A percentile compares a stretch with the other conserved stretches of the same genome.
These are phyloP conservation scores for Pyrocephalus nanus DNA, from an alignment of 2,797 vertebrate genomes.

Conservation along the genomic window DNA sequence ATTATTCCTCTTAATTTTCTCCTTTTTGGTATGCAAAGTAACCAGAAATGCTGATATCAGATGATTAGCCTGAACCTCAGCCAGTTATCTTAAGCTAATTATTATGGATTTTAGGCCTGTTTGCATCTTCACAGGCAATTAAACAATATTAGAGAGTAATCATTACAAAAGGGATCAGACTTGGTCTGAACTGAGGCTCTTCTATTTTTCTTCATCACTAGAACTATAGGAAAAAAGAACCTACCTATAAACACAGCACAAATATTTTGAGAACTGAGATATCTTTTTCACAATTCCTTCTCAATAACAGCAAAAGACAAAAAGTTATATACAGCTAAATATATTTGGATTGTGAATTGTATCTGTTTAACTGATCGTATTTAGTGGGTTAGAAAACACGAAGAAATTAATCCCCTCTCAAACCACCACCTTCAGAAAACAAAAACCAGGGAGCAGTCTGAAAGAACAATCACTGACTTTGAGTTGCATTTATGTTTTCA, in stretches of 20 bases:
- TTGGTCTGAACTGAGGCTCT: not conserved
- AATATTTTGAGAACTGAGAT: not conserved
- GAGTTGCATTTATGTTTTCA: not conserved
- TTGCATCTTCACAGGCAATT: conserved; percentile 61
- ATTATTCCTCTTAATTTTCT: not conserved
- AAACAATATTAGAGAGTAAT: conserved; percentile 24
- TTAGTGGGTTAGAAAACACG: not conserved
- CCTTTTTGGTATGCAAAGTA: not conserved
- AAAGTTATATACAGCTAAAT: not conserved
- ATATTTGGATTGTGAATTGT: not conserved
- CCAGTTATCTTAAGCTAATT: conserved; percentile 60
- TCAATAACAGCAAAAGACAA: not conserved
- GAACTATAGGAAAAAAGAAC: not conserved
- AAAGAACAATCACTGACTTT: not conserved
- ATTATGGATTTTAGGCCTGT: conserved; percentile 49
- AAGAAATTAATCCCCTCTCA: not conserved
- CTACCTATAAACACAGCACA: not conserved
- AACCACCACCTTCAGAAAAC: not conserved
- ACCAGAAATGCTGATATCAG: conserved; percentile 31
- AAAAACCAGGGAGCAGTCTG: not conserved
- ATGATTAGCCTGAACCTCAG: conserved; percentile 33
- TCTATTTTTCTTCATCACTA: not conserved
- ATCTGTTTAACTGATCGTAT: not conserved
- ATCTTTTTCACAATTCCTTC: not conserved
- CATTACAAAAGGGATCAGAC: not conserved